phyloP scores from a whole-genome alignment of 2,888 invertebrate species.

The Cyaniris semiargus region DNA sequence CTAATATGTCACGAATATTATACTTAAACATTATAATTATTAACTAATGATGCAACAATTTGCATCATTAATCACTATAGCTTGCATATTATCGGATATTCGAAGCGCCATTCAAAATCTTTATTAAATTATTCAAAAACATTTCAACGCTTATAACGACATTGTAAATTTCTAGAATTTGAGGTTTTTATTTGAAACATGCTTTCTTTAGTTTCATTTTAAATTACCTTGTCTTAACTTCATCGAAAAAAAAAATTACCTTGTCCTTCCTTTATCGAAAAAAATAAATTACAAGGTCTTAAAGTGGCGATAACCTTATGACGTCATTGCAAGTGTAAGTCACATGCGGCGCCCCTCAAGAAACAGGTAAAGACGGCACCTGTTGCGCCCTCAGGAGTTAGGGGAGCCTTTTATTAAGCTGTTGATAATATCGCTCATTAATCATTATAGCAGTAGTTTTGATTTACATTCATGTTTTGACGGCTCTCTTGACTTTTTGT shows the following conservation, averaged over 20 bases:
- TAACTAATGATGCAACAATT: background rate
- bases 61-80: background rate
- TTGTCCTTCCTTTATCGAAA: background rate
- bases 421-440: constrained; percentile 20
- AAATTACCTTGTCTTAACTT: too few relatives aligned
- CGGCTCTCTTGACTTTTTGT: background rate
- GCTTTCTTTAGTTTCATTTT: too few relatives aligned
- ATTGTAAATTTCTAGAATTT: too few relatives aligned
- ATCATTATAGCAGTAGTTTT: constrained; percentile 14
- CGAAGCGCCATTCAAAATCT: background rate
- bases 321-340: constrained; percentile 37
- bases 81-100: background rate
- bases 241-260: background rate
- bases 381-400: constrained; percentile 65
- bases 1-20: background rate
- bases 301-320: background rate
- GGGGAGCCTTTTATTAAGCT: constrained; percentile 49
- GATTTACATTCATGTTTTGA: background rate
- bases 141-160: too few relatives aligned
- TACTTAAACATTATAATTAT: background rate
- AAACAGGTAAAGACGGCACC: constrained; percentile 73
- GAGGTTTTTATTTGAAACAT: background rate
- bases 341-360: constrained; percentile 60
- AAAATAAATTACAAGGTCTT: background rate
- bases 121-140: background rate